Evolutionary conservation across 2,113 vertebrate species (phyloP).

Genomic region (Orcinus orca): DNA sequence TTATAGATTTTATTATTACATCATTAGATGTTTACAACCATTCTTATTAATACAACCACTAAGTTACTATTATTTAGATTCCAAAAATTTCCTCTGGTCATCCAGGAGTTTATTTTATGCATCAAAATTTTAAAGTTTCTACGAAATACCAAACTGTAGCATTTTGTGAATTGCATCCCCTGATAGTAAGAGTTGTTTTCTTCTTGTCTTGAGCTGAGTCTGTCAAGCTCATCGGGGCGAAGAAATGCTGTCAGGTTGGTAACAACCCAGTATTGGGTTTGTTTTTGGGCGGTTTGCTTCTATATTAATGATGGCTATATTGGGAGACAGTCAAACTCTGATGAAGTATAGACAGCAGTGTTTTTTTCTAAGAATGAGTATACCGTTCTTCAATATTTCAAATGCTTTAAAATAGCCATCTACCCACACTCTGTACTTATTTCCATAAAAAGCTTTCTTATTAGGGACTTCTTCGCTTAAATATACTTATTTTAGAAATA

Average conservation of each 20-base stretch:
- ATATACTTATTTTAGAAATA: conserved; percentile 66
- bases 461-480: conserved; percentile 55
- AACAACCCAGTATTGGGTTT: not conserved
- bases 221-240: not conserved
- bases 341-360: not conserved
- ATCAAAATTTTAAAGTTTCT: not conserved
- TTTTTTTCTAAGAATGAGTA: not conserved
- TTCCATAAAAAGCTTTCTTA: conserved; percentile 17
- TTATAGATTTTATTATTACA: not conserved
- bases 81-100: not conserved
- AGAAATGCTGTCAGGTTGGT: not conserved
- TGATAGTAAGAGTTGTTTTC: not conserved
- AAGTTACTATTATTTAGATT: not conserved
- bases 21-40: not conserved
- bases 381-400: conserved; percentile 39
- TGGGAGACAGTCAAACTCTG: not conserved
- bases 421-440: not conserved
- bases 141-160: not conserved
- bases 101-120: not conserved
- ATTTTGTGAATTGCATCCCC: not conserved
- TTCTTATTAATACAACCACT: not conserved
- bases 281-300: not conserved
- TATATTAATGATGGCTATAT: not conserved
- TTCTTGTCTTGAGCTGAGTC: not conserved
- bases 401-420: conserved; percentile 30